These are phyloP conservation scores for Digitonthophagus gazella DNA, from an alignment of 2,888 invertebrate genomes.

Conservation along the genomic window DNA sequence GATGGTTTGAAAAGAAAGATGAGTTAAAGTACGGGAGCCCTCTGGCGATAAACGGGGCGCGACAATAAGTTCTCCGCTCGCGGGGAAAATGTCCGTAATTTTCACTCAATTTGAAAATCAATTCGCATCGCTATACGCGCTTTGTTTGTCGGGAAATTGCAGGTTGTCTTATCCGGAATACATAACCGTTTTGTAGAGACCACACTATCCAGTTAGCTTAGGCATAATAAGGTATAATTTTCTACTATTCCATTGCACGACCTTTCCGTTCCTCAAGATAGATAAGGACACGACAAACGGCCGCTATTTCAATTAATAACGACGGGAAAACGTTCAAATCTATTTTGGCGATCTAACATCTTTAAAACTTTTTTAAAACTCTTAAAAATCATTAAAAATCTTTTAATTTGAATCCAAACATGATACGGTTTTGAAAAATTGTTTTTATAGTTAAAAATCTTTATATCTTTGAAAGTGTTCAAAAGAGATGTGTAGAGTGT, in stretches of 20 bases:
- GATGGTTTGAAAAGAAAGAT: no score
- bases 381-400: no score
- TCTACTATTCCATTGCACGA: slow-evolving; percentile 1
- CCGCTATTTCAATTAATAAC: background rate
- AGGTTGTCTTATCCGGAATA: background rate
- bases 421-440: background rate
- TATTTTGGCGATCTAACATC: no score
- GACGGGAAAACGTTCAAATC: no score
- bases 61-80: background rate
- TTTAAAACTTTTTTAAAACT: no score
- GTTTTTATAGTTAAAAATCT: no score
- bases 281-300: background rate
- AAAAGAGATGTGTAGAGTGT: no score
- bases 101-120: slow-evolving; percentile 9
- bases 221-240: slow-evolving; percentile 13
- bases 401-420: slow-evolving; percentile 1
- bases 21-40: no score
- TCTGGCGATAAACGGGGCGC: slow-evolving; percentile 12
- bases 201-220: background rate
- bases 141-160: slow-evolving; percentile 7
- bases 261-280: background rate
- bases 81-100: slow-evolving; percentile 12
- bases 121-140: slow-evolving; percentile 14
- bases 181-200: background rate
- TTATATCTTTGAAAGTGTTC: no score